Percentiles rank a stretch among this genome's conserved stretches.
phyloP scores from a whole-genome alignment of 2,113 vertebrate genomes.

The Callopanchax toddi region DNA sequence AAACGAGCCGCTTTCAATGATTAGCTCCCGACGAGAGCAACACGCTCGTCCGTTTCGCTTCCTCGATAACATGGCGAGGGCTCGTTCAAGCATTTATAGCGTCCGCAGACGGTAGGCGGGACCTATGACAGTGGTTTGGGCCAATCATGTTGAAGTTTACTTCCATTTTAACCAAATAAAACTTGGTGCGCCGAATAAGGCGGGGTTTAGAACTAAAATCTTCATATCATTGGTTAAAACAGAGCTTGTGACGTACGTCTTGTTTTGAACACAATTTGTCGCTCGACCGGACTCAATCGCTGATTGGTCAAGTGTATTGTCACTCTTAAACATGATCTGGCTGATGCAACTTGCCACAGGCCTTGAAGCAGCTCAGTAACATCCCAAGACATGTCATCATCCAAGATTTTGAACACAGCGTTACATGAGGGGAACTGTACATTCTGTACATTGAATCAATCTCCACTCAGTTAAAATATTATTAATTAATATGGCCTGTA shows the following conservation, averaged over 20 bases:
- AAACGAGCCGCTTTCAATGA: rapidly evolving
- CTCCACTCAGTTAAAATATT: neutral
- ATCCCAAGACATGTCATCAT: slow-evolving; percentile 71
- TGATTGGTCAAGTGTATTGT: slow-evolving; percentile 48
- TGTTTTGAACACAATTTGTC: slow-evolving; percentile 3
- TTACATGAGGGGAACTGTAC: neutral
- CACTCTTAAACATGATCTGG: slow-evolving; percentile 38
- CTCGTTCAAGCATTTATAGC: slow-evolving; percentile 34
- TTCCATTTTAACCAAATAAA: slow-evolving; percentile 42
- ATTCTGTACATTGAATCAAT: neutral
- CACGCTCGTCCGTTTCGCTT: neutral
- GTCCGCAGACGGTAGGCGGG: neutral
- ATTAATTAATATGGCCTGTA: no score
- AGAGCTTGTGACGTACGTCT: rapidly evolving
- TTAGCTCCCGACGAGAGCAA: rapidly evolving
- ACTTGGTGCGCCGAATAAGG: slow-evolving; percentile 23
- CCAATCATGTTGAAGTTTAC: slow-evolving; percentile 55
- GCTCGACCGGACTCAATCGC: neutral
- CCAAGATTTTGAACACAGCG: neutral
- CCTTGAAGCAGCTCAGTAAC: slow-evolving; percentile 5
- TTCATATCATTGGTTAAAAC: slow-evolving; percentile 40
- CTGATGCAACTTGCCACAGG: slow-evolving; percentile 76
- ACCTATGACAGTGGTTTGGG: rapidly evolving
- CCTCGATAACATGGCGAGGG: slow-evolving; percentile 33
- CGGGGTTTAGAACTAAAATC: neutral